Evolutionary conservation across 2,888 invertebrate genomes (phyloP).

Genomic region (Pterostichus madidus): DNA sequence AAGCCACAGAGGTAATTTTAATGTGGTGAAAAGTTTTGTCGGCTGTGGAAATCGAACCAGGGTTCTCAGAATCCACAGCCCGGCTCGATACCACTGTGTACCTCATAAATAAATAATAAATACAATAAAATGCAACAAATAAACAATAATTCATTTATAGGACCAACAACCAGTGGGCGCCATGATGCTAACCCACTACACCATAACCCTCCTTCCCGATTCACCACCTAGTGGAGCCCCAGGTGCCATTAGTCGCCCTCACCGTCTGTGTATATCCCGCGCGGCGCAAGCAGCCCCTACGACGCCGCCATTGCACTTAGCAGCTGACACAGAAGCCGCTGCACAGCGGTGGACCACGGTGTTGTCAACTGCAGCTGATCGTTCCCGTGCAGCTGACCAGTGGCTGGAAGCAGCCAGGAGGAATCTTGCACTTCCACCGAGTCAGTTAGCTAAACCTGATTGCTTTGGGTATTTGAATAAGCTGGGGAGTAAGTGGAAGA

Average conservation of each 20-base stretch:
- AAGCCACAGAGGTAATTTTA: too few species aligned
- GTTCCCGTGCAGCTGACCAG: conserved; percentile 77
- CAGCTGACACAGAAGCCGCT: conserved; percentile 87
- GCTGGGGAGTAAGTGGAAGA: conserved; percentile 90
- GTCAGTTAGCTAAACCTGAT: conserved; percentile 89
- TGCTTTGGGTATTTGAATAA: conserved; percentile 96
- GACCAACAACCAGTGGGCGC: conserved; percentile 94
- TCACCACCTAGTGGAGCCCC: not conserved
- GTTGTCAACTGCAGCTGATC: conserved; percentile 87
- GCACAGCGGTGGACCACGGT: conserved; percentile 88
- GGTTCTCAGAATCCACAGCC: too few species aligned
- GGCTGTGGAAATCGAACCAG: too few species aligned
- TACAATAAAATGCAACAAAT: too few species aligned
- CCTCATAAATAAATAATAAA: too few species aligned
- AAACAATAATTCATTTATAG: conserved; percentile 76
- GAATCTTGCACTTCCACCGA: conserved; percentile 90
- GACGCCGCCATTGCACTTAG: conserved; percentile 87
- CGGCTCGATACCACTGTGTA: too few species aligned
- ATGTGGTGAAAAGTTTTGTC: too few species aligned
- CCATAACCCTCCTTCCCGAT: conserved; percentile 80
- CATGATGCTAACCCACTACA: conserved; percentile 91
- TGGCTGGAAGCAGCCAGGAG: conserved; percentile 89
- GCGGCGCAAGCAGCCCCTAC: conserved; percentile 72
- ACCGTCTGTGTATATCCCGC: conserved; percentile 70
- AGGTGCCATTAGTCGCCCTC: conserved; percentile 83